These are phyloP conservation scores for Neelides sp. DNA, from an alignment of 1,140 invertebrate species.

Conservation along the genomic window DNA sequence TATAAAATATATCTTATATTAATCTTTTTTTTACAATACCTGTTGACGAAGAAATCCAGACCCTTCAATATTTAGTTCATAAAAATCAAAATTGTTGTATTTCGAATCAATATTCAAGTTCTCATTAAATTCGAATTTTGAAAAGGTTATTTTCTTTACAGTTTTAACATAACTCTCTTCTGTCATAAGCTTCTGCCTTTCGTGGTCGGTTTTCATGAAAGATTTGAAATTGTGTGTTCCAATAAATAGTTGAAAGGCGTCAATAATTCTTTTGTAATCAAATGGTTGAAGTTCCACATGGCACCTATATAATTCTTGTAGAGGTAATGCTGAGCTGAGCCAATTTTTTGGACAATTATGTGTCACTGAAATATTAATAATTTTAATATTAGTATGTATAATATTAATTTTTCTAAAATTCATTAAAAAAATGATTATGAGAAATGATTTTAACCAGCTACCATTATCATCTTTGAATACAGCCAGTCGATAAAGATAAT, in stretches of 20 bases:
- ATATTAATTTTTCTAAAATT: neutral
- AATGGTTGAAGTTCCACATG: conserved; percentile 21
- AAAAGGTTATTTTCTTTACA: conserved; percentile 14
- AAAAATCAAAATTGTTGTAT: conserved; percentile 16
- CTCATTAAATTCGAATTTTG: neutral
- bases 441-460: neutral
- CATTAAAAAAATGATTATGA: neutral
- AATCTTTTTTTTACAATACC: conserved; percentile 7
- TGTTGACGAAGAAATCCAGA: conserved; percentile 28
- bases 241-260: conserved; percentile 21
- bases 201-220: conserved; percentile 8
- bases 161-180: conserved; percentile 18
- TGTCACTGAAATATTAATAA: conserved; percentile 2
- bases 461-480: conserved; percentile 8
- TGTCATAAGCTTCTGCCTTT: conserved; percentile 1
- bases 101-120: conserved; percentile 4
- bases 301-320: conserved; percentile 12
- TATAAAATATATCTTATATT: neutral
- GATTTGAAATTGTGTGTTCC: conserved; percentile 23
- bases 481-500: conserved; percentile 19
- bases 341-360: neutral
- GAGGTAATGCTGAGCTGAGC: neutral
- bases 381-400: neutral
- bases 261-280: conserved; percentile 10
- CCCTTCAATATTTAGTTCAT: conserved; percentile 26